A percentile compares a stretch with the other conserved stretches of the same genome.
Conservation (phyloP, 1,140 invertebrate species). For the Temnothorax nylanderi region DNA sequence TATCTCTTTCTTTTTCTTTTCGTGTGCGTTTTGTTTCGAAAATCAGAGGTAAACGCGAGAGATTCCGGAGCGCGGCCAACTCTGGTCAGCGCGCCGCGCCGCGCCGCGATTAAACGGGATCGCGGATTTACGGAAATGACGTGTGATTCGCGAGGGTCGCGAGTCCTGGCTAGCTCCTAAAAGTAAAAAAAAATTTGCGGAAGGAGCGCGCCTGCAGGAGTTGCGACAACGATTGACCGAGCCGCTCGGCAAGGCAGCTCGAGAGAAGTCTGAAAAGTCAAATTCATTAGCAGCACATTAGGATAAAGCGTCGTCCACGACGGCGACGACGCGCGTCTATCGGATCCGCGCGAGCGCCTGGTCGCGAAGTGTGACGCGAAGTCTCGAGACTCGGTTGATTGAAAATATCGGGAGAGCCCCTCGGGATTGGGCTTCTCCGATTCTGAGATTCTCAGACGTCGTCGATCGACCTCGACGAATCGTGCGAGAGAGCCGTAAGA, state of each 20-base stretch:
- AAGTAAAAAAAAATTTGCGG: constrained; percentile 12
- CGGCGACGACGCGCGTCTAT: neutral
- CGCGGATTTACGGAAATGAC: neutral
- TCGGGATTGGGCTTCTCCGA: neutral
- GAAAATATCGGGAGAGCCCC: neutral
- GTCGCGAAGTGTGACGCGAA: constrained; percentile 8
- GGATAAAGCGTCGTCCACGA: constrained; percentile 24
- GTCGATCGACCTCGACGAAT: constrained; percentile 73
- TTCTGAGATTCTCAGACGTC: constrained; percentile 44
- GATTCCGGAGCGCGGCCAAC: constrained; percentile 14
- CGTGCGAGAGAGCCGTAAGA: constrained; percentile 58
- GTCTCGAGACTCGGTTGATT: neutral
- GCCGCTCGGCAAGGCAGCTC: constrained; percentile 37
- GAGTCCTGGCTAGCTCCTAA: constrained; percentile 33
- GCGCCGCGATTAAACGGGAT: neutral
- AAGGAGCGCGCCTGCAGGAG: constrained; percentile 33
- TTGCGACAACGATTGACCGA: constrained; percentile 28
- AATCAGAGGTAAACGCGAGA: constrained; percentile 28
- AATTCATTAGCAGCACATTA: constrained; percentile 75
- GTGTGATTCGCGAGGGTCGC: neutral
- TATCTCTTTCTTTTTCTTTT: neutral
- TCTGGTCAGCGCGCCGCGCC: neutral
- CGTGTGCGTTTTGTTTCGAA: constrained; percentile 26
- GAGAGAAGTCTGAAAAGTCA: constrained; percentile 71
- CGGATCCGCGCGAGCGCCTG: neutral